phyloP scores from a whole-genome alignment of 2,888 invertebrate genomes.

The Lamellibrachia columna region DNA sequence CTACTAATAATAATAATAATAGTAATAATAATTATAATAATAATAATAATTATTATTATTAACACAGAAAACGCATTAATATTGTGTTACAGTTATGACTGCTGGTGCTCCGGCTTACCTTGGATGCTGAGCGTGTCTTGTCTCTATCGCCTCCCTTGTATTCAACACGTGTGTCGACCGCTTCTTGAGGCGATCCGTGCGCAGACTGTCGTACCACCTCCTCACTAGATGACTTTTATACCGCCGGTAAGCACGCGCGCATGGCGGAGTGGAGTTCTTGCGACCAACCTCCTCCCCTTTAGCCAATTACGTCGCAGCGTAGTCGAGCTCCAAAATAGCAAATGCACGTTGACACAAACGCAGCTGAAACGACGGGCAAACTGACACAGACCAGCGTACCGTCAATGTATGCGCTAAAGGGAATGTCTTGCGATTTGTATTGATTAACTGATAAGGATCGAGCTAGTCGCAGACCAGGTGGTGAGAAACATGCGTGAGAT shows the following conservation, averaged over 20 bases:
- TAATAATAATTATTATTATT: too few species aligned
- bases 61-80: too few species aligned
- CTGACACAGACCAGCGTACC: neutral
- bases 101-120: neutral
- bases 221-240: neutral
- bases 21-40: too few species aligned
- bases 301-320: neutral
- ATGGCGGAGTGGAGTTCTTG: neutral
- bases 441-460: too few species aligned
- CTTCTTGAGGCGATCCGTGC: neutral
- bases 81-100: too few species aligned
- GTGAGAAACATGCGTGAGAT: too few species aligned
- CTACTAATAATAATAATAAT: too few species aligned
- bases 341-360: neutral
- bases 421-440: neutral
- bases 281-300: neutral
- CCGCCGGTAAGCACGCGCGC: neutral
- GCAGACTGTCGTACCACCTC: neutral
- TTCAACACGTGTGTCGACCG: neutral
- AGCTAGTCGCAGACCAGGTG: too few species aligned
- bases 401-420: neutral
- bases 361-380: neutral
- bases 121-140: neutral
- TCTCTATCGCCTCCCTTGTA: neutral
- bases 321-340: neutral